Evolutionary conservation across 2,888 invertebrate species (phyloP), one percentile per base, ranked within the genome.

Genomic region (Dynastes grantii): DNA sequence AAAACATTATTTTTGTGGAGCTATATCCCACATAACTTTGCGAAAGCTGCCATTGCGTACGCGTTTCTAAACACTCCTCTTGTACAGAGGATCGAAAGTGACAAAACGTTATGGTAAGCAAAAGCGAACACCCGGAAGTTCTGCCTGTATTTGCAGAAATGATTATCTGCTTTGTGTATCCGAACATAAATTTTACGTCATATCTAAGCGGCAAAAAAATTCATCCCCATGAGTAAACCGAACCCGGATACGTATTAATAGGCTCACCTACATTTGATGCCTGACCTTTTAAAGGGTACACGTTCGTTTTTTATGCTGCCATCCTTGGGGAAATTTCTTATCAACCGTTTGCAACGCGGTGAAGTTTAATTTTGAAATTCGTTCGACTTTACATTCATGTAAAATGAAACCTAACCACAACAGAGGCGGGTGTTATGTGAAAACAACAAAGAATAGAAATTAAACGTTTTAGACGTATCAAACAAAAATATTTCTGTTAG

Each of bases 141-240:
- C 5, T 53, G 51, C 32, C 32, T 29, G 29, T 70, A 53, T 70
- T 70, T 70, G 51, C 70, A 53, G 27, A 53, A 29, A 53, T 70
- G 70, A 70, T 70, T 70, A 70, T 70, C 70, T 70, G 70, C 53
- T 70, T 53, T 53, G 70, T 53, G 53, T 70, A 70, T 70, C 29
- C 53, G 51, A n/a, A 70, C 51, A 70, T 58, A 58, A 58, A 58
- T 58, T 70, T 70, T 32, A n/a, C 11, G 70, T 55, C 53, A 32
- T 70, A 53, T 53, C 53, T 55, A 70, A 53, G 55, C 45, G 45
- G 45, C 45, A 11, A 53, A 70, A 53, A 70, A 70, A 70, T 53
- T 53, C 32, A 13, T 29, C 8, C 53, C 53, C 70, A 27, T 2
- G 51, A 70, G 53, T 37, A 70, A 53, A 70, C 53, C 53, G 27